Percentiles rank a stretch among this genome's conserved stretches.
Evolutionary conservation across 2,113 vertebrate genomes (phyloP).

Genomic region (Sapayoa aenigma): DNA sequence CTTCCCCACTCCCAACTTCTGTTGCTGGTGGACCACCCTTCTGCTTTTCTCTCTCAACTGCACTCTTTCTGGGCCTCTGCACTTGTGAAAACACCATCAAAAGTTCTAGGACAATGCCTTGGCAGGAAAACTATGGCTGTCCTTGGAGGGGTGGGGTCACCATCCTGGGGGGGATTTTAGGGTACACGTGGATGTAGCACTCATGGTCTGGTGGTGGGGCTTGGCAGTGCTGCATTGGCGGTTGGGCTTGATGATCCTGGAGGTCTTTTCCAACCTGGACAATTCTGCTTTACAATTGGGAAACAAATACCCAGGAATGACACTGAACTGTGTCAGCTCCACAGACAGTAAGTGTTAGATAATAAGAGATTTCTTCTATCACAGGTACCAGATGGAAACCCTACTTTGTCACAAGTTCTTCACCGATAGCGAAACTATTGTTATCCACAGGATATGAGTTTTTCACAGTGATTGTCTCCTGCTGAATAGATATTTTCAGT

Average conservation of each 20-base stretch:
- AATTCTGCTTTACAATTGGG: background rate
- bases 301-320: background rate
- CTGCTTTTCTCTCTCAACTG: background rate
- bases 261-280: background rate
- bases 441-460: background rate
- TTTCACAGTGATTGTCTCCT: background rate
- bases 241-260: background rate
- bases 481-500: background rate
- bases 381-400: background rate
- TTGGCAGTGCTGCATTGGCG: too few species aligned
- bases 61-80: background rate
- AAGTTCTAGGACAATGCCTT: background rate
- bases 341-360: background rate
- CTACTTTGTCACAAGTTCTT: background rate
- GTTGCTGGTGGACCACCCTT: background rate
- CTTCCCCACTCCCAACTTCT: background rate
- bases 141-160: too few species aligned
- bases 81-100: background rate
- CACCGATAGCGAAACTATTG: background rate
- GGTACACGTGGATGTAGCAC: background rate
- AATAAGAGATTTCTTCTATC: background rate
- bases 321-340: background rate
- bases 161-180: background rate
- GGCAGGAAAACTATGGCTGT: background rate
- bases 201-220: background rate